Evolutionary conservation across 2,113 vertebrate species (phyloP), one percentile per base, ranked within the genome.

Genomic region (Vulpes ferrilata): DNA sequence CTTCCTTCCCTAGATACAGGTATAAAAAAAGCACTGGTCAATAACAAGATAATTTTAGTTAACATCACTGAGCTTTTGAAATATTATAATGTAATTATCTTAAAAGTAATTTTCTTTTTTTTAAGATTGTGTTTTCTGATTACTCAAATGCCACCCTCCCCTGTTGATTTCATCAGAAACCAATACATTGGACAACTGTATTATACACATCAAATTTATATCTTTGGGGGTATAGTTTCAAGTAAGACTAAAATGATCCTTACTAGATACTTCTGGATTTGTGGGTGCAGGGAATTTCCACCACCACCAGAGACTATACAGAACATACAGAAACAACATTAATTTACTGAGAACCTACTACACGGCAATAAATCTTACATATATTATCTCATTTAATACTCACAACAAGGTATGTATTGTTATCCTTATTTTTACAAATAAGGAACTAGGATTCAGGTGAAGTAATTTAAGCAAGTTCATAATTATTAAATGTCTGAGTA

Each of bases 1-100:
- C 98, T 99, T 99, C 97, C 99, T 99, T 98, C 98, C 99, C 99
- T 99, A 93, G 57, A 92, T 95, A 97, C 62, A 94, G 10, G 27
- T 59, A 74, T 71, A 64, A 92, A 90, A 96, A 86, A 91, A 74
- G 48, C 38, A 69, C 27, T 48, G 22, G 30, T 97, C 73, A 96
- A 19, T 88, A 96, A 94, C n/a, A 83, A 73, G 16, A 51, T 35
- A 84, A 86, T 57, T 94, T 76, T 84, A 92, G 93, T 80, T 83
- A 88, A 78, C 7, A 96, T 93, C 59, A 95, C 27, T 95, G 95
- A 30, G 19, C 59, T 95, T 73, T 90, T 27, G n/a, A 82, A 94
- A 78, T 67, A 88, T 57, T 82, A 32, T 27, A 95, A 67, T 67
- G 16, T 30, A 67, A 88, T 48, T 65, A 62, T 16, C 87, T 93